Evolutionary conservation across 2,113 vertebrate genomes (phyloP), one percentile per base, ranked within the genome.

Genomic region (Alligator sinensis): DNA sequence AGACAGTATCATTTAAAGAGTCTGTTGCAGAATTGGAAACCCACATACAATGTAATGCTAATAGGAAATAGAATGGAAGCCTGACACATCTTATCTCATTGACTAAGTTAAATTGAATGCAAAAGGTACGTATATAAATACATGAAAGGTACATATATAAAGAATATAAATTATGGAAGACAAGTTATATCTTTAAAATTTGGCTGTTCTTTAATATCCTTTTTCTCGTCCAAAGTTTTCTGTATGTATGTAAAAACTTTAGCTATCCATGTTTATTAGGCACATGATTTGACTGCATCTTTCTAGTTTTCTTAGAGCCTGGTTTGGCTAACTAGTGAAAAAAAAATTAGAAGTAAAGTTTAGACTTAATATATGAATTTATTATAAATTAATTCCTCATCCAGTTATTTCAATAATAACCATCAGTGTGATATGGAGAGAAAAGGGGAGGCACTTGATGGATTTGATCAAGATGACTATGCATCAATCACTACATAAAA

Each of bases 401-500:
- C 12, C 57, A 66, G 57, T 87, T 95, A 92, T 92, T 88, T 70
- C 54, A 63, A 11, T 85, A 61, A 77, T 6, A 81, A 64, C 11
- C 24, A 30, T 75, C 58, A 54, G 6, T 30, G 30, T 11, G 24
- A 72, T 92, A 85, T 19, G 68, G 38, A 85, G 59, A 70, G 62
- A 12, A 63, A 63, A 87, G 55, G 66, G 4, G 74, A 12, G 61
- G 68, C 38, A 34, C 93, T 95, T 86, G 6, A 19, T 75, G 57
- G 57, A 57, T 76, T 59, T 21, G 72, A 82, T 64, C 77, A 91
- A 97, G 88, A 96, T 93, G 96, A 93, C 47, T 30, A 59, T n/a
- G 74, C 60, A 72, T 81, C 58, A 86, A 94, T 76, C 8, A 24
- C 28, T 83, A 63, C 14, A 4, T 80, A 30, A 81, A 82, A 68